Base-by-base conservation (phyloP, 2,888 invertebrate species). In the Drymonia ruficornis region DNA sequence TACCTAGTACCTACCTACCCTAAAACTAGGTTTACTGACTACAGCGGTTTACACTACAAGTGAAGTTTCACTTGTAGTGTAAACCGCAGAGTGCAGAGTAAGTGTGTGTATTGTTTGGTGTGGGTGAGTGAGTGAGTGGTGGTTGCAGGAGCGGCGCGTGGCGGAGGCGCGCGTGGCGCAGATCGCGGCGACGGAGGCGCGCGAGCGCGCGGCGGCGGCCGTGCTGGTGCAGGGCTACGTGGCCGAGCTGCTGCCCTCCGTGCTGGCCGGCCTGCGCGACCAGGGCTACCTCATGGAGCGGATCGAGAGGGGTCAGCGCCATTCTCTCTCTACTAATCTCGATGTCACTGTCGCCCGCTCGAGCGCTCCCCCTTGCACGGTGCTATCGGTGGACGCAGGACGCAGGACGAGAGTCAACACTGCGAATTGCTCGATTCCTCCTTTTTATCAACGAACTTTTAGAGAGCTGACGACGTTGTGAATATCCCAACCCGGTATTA, bases 181-280 rank as follows among this genome's bases (percentile, higher is more conserved):
- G 63, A 85, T 86, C 59, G 90, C 95, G 59, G 96, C 96, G 72
- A 92, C 91, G 63, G 96, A 96, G 86, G 96, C 96, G 74, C 96
- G 97, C 72, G 96, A 96, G 79, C 95, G 97, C 59, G 96, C 97
- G 40, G 96, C 96, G 0, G 97, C 97, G 0, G 95, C 96, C 28
- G 95, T 96, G 61, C 94, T 98, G 59, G 95, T 98, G 79, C 96
- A 96, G 74, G 97, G 97, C 60, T 97, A 98, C 87, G 95, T 98
- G 81, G 96, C 96, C 23, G 97, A 97, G 84, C 93, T 98, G 76
- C 94, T 98, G 76, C 98, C 98, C 15, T 94, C 95, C 50, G 97
- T 97, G 65, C 94, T 98, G 67, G 96, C 96, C 71, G 96, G 96
- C 51, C 94, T 98, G 67, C 94, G 96, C 72, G 95, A 95, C 77